phyloP scores from a whole-genome alignment of 2,888 invertebrate genomes.

The Eucera pruinosa region DNA sequence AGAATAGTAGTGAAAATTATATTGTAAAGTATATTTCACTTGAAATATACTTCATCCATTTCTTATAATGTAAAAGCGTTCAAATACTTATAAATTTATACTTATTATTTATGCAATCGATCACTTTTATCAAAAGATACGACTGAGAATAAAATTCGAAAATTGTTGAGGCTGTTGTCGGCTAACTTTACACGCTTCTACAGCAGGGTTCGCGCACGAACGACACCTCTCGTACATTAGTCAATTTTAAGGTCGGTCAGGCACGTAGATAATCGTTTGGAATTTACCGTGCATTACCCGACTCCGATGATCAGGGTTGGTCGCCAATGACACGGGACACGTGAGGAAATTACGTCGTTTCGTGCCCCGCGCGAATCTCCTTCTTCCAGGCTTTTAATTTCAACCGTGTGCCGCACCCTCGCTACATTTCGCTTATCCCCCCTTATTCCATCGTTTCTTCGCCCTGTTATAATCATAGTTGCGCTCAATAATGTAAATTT shows the following conservation, averaged over 20 bases:
- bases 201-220: not conserved
- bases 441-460: slow-evolving; percentile 12
- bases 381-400: slow-evolving; percentile 74
- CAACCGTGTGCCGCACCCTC: slow-evolving; percentile 64
- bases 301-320: slow-evolving; percentile 48
- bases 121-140: no score
- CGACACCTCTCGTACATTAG: slow-evolving; percentile 22
- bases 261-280: slow-evolving; percentile 68
- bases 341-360: slow-evolving; percentile 69
- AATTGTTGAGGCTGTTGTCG: no score
- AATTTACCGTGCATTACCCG: slow-evolving; percentile 70
- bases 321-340: slow-evolving; percentile 64
- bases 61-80: no score
- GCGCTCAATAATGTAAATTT: not conserved
- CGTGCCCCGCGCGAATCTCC: slow-evolving; percentile 53
- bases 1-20: no score
- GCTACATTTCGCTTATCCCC: slow-evolving; percentile 30
- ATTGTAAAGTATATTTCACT: no score
- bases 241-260: slow-evolving; percentile 49
- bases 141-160: no score
- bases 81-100: no score
- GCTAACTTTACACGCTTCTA: not conserved
- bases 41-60: no score
- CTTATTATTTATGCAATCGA: no score
- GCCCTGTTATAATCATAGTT: not conserved